Base-by-base conservation (phyloP, 2,797 vertebrate genomes). In the Acridotheres tristis region DNA sequence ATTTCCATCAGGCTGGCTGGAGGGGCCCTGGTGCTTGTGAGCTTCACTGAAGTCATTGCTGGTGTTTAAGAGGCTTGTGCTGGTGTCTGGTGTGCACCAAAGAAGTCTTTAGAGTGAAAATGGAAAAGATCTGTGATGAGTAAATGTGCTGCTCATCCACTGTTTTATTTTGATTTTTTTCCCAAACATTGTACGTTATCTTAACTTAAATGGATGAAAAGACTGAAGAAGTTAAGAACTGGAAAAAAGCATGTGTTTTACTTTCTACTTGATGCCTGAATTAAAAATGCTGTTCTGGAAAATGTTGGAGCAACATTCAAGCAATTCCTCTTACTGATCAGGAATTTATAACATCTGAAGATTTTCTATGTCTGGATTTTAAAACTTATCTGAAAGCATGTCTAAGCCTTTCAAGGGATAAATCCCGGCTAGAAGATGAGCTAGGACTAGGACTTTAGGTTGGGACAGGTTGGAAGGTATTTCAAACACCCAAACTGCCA, bases 151-250 rank as follows among this genome's bases (percentile, higher is more conserved):
- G 12, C 13, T 92, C 13, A 12, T 36, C 15, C 45, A 68, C 7
- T 21, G 5, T 11, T 77, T 54, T 30, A 6, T 7, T 68, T 38
- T n/a, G 16, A 9, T 38, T 27, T 40, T 50, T 18, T 10, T 18
- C 0, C 3, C 30, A 16, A 42, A 29, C 11, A 16, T 8, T 73
- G 30, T 13, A 54, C 1, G 27, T 25, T 47, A 29, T 48, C 42
- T 5, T 36, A 11, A 51, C 9, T n/a, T 78, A 72, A 75, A 62
- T 10, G n/a, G 15, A 72, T 68, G 8, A 69, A 83, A 85, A 69
- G 16, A 26, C 9, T 62, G 47, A 90, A 81, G 66, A 57, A 62
- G 32, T 45, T 55, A 75, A 68, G 30, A 80, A 80, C 9, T 26
- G 9, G 51, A 54, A 67, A 43, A 75, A 67, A 18, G 6, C 32